Base-by-base conservation (phyloP, 2,113 vertebrate species). In the Cettia cetti region DNA sequence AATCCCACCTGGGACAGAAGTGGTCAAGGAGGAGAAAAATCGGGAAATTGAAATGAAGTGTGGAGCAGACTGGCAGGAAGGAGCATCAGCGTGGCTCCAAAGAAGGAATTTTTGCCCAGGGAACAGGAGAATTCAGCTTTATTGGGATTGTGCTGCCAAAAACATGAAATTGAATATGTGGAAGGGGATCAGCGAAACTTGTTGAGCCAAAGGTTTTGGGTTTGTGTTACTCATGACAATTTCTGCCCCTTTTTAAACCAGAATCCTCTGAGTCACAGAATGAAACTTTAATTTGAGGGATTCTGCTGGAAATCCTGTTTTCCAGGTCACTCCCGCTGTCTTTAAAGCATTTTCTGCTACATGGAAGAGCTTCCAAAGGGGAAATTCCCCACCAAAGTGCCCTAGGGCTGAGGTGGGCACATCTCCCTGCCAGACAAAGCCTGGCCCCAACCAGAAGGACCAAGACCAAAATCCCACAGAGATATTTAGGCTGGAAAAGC, bases 161-260 rank as follows among this genome's bases (percentile, higher is more conserved):
- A 91, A 17, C n/a, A 63, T 56, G 66, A 30, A 70, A 23, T 94
- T 42, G 72, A 80, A 76, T 21, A 15, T 0, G 0, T 0, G 3
- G 60, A 37, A 63, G 31, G 47, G 44, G 61, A 78, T 78, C 54
- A 76, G 86, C 18, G 39, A 89, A 83, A 79, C 57, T 56, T 10
- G 14, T 60, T 4, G 61, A 80, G 66, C 26, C 4, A 6, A 92
- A 89, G 70, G 74, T 44, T 82, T 78, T 74, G 70, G 80, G 7
- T 90, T 81, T 47, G 11, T 7, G 45, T 84, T 91, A 23, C 61
- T 91, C 81, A 40, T 42, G 53, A 65, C 49, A 27, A 60, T 69
- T 76, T 53, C 50, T 84, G 28, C n/a, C 69, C 27, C 44, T 65
- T 86, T 61, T 89, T 68, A 44, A 70, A 89, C 11, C 39, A 52